Evolutionary conservation across 2,113 vertebrate genomes (phyloP).

Genomic region (Hippocampus zosterae): DNA sequence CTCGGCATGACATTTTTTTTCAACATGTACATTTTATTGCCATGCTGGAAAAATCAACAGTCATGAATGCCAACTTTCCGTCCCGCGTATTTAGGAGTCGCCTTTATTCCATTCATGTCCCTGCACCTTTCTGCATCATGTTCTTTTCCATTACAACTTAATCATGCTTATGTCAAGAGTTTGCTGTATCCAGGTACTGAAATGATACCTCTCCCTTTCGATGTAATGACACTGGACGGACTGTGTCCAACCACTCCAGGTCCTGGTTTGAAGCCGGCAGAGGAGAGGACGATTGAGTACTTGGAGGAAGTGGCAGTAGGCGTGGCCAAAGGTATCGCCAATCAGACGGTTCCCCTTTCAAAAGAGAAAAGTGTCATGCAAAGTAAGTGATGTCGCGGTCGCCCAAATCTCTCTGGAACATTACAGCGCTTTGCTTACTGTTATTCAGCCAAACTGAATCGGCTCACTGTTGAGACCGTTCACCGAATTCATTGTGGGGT

Average conservation of each 20-base stretch:
- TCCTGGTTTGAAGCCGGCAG: constrained; percentile 77
- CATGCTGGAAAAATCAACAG: neutral
- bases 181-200: no score
- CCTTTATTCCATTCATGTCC: no score
- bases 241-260: constrained; percentile 49
- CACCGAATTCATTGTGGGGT: no score
- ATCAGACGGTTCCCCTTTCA: constrained; percentile 73
- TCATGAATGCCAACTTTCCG: neutral
- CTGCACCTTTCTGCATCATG: neutral
- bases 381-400: constrained; percentile 70
- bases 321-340: constrained; percentile 77
- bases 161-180: neutral
- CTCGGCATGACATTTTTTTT: constrained; percentile 19
- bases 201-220: no score
- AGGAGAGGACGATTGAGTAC: constrained; percentile 79
- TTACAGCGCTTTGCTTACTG: neutral
- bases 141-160: neutral
- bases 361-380: constrained; percentile 75
- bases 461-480: no score
- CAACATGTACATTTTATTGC: neutral
- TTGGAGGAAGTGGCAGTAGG: constrained; percentile 80
- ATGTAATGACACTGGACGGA: no score
- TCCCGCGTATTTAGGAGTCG: no score
- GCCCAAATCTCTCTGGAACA: neutral
- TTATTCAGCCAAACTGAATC: neutral